These are phyloP conservation scores for Geophilus truncorum DNA, from an alignment of 2,888 invertebrate species.

Conservation along the genomic window DNA sequence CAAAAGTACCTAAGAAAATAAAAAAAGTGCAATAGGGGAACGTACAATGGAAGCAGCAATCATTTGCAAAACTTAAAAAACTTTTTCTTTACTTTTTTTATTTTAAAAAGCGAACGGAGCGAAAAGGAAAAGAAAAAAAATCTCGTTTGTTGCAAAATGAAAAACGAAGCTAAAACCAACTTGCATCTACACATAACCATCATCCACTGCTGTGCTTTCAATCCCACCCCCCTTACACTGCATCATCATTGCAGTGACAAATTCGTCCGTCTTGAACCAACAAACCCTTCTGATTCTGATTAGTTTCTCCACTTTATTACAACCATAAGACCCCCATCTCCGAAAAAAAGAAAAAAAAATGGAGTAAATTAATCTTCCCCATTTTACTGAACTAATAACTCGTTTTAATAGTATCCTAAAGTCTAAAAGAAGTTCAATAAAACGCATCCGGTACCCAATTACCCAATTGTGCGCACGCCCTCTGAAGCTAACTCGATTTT, in stretches of 20 bases:
- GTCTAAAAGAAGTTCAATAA: neutral
- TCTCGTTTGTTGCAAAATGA: neutral
- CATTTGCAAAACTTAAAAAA: neutral
- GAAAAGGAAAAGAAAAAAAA: neutral
- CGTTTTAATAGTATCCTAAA: neutral
- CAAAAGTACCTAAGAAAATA: neutral
- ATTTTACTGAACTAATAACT: neutral
- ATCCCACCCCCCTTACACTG: neutral
- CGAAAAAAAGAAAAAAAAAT: too few relatives aligned
- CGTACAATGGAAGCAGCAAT: neutral
- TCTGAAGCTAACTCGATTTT: neutral
- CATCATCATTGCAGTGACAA: neutral
- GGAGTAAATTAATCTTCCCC: neutral
- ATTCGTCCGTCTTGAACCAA: neutral
- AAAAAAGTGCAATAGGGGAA: neutral
- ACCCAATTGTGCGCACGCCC: neutral
- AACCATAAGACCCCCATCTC: neutral
- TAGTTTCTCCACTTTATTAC: neutral
- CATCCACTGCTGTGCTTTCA: neutral
- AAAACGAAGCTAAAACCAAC: neutral
- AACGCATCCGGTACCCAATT: neutral
- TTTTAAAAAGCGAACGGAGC: neutral
- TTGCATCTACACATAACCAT: neutral
- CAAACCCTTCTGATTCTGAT: neutral
- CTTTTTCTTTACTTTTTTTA: neutral